phyloP scores from a whole-genome alignment of 2,113 vertebrate species.

The Oxyruncus cristatus region DNA sequence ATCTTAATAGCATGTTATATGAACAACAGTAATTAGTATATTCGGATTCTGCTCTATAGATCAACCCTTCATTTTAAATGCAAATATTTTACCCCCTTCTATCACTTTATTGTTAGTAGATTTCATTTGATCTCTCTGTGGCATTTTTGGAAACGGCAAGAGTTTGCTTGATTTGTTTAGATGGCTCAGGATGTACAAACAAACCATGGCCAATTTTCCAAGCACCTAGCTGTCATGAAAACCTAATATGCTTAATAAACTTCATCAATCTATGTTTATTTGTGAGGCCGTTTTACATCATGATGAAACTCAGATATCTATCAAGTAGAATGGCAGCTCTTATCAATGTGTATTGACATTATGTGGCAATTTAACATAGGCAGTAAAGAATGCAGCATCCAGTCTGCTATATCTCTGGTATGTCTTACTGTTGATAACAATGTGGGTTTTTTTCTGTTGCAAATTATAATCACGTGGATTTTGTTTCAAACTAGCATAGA shows the following conservation, averaged over 20 bases:
- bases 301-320: neutral
- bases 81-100: neutral
- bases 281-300: neutral
- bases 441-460: neutral
- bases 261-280: neutral
- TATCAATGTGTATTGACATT: neutral
- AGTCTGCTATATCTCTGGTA: neutral
- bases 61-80: neutral
- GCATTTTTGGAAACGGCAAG: neutral
- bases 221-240: neutral
- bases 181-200: neutral
- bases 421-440: neutral
- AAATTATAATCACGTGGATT: neutral
- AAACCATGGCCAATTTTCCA: neutral
- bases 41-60: neutral
- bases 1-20: neutral
- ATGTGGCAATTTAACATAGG: neutral
- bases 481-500: neutral
- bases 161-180: neutral
- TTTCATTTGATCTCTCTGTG: neutral
- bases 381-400: neutral
- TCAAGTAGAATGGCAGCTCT: neutral
- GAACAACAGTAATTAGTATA: neutral
- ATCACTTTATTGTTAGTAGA: neutral
- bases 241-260: neutral